phyloP scores from a whole-genome alignment of 1,140 invertebrate species.

The Oncopeltus fasciatus region DNA sequence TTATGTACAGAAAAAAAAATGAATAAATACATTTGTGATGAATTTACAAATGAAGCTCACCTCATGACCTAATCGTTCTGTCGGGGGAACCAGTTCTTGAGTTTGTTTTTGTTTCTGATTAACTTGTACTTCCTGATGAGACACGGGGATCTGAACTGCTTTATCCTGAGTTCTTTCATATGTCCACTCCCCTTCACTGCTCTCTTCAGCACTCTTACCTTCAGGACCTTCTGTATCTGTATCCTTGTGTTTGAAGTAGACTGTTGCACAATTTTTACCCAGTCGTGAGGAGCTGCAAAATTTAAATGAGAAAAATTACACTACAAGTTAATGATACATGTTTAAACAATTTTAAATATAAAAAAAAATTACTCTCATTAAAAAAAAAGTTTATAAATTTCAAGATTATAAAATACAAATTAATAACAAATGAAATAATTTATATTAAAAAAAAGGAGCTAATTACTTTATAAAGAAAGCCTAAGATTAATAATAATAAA shows the following conservation, averaged over 20 bases:
- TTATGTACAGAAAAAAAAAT: too few species aligned
- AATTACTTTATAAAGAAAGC: too few species aligned
- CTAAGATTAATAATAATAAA: too few species aligned
- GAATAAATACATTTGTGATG: too few species aligned
- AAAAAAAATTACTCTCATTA: too few species aligned
- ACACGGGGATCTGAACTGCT: conserved; percentile 22
- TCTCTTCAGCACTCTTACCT: conserved; percentile 39
- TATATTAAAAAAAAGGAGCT: too few species aligned
- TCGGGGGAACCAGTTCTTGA: background rate
- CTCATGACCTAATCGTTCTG: conserved; percentile 9
- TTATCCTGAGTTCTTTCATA: conserved; percentile 35
- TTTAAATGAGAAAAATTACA: background rate
- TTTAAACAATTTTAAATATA: too few species aligned
- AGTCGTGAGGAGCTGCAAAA: conserved; percentile 46
- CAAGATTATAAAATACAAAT: too few species aligned
- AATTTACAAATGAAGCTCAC: too few species aligned
- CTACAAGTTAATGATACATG: background rate
- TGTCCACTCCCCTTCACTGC: conserved; percentile 58
- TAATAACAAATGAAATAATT: too few species aligned
- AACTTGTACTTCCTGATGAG: conserved; percentile 23
- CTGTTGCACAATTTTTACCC: conserved; percentile 63
- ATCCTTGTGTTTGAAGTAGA: conserved; percentile 69
- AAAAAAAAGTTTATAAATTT: too few species aligned
- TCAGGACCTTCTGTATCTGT: conserved; percentile 54
- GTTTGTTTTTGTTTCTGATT: background rate